Evolutionary conservation across 2,888 invertebrate genomes (phyloP), one percentile per base, ranked within the genome.

Genomic region (Drosophila fungiperda): DNA sequence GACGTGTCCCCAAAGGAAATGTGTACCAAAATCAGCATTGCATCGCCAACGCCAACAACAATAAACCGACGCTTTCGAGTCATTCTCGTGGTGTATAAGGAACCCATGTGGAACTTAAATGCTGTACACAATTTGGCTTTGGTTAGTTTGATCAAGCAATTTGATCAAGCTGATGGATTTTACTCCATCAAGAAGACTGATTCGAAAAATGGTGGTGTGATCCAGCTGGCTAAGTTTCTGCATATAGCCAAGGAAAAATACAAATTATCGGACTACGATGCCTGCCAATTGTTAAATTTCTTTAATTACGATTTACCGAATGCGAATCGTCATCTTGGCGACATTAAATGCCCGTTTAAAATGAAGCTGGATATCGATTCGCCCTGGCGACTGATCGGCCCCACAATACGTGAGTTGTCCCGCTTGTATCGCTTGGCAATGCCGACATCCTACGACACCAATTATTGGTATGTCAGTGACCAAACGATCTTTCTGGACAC

Each of bases 381-480:
- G 4, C 80, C 80, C 0, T 80, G 80, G 80, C 58, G 67, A 0
- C 15, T 68, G 3, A 29, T 38, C 12, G 11, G 38, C 2, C 69
- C 62, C 12, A 8, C 72, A 1, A 80, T 80, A 1, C 7, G 15
- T 1, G 35, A 79, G 26, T 42, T 45, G 11, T 17, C 61, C 36
- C 9, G 20, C 33, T 0, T 63, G 8, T n/a, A 69, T 0, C 9
- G 35, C 2, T 48, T 70, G 2, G 4, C 15, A 1, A 32, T 0
- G 0, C 29, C 33, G 0, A 26, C 17, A 1, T 49, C 58, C 9
- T 42, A 12, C 12, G 42, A 2, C 1, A 26, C 12, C 9, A 4
- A 12, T 1, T 0, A 17, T 0, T 20, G 26, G 3, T 1, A 17
- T 12, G 40, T 33, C 7, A n/a, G 38, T 0, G 15, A 35, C 1